Evolutionary conservation across 1,140 invertebrate genomes (phyloP), one percentile per base, ranked within the genome.

Genomic region (Listronotus oregonensis): DNA sequence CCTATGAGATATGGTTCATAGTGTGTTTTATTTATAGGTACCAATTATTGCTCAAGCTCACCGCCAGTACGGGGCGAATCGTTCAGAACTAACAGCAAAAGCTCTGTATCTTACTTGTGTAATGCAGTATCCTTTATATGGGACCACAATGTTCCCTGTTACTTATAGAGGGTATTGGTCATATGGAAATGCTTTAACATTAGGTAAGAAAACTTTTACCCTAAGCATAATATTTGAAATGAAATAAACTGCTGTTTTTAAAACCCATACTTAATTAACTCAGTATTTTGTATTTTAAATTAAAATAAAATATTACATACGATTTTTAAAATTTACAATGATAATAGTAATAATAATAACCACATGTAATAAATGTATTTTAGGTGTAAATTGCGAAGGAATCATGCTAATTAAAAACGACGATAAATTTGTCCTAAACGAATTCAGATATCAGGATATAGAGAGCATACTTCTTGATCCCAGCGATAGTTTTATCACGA

Each of bases 71-170:
- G 95, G 95, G 32, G 89, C 90, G 4, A 94, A 93, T 0, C 90
- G 96, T 69, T 89, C 91, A 6, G 94, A 96, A 75, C 78, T 97
- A 27, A 93, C 95, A 3, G 93, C 94, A 1, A 97, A 97, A 80
- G 94, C 96, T 8, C 85, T 97, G 70, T 97, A 97, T 78, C 80
- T 98, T 47, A 95, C 94, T 0, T 96, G 95, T 75, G 95, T 98
- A 0, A 97, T 97, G 93, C 95, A 98, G 80, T 98, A 96, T 79
- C 94, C 95, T 0, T 82, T 97, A 0, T 97, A 97, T 76, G 96
- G 95, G 2, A 96, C 94, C 51, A 96, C 95, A 0, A 89, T 97
- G 82, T 97, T 94, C 79, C 89, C 89, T 37, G 95, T 97, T 31
- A 91, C 90, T 0, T 97, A 97, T 77, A 88, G 94, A 67, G 95